Base-by-base conservation (phyloP, 2,797 vertebrate genomes). In the Melanotaenia parkinsoni region DNA sequence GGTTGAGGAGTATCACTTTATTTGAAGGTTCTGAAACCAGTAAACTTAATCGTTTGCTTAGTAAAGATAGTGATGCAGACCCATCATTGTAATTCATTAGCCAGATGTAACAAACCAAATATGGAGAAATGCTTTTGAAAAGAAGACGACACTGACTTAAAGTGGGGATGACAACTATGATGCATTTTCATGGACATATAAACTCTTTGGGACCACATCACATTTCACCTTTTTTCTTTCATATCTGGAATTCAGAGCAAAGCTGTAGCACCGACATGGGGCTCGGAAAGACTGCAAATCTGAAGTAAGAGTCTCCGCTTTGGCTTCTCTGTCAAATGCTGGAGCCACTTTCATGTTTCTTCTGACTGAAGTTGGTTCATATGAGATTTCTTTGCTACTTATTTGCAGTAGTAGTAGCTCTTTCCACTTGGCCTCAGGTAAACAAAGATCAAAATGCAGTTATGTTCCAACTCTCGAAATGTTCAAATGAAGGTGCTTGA, bases 361-460 rank as follows among this genome's bases (percentile, higher is more conserved):
- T 6, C 11, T 12, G 63, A 38, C 63, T 40, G 53, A 80, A 70
- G 58, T 60, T 60, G 63, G 37, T 58, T n/a, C 2, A 3, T 53
- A 1, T 35, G 62, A 58, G 68, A n/a, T 67, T 67, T 70, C 26
- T 58, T 58, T 70, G 54, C 67, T 59, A 60, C 78, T 53, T 24
- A 67, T 58, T 70, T 78, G 67, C 79, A 70, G 63, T 37, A 22
- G 63, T 37, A 30, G 32, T 50, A 70, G 58, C 69, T 87, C 71
- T 28, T 61, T 56, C 32, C 66, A 67, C 76, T 51, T 71, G 81
- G 74, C 86, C 86, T 67, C 51, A 65, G 80, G 79, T 82, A 82
- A 80, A 64, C 67, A 81, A 70, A 79, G 80, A 82, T 84, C 76
- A 87, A 80, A 76, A 72, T 56, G 28, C n/a, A 67, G 77, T 67